phyloP scores from a whole-genome alignment of 2,113 vertebrate genomes.

The Corythoichthys haematopterus region DNA sequence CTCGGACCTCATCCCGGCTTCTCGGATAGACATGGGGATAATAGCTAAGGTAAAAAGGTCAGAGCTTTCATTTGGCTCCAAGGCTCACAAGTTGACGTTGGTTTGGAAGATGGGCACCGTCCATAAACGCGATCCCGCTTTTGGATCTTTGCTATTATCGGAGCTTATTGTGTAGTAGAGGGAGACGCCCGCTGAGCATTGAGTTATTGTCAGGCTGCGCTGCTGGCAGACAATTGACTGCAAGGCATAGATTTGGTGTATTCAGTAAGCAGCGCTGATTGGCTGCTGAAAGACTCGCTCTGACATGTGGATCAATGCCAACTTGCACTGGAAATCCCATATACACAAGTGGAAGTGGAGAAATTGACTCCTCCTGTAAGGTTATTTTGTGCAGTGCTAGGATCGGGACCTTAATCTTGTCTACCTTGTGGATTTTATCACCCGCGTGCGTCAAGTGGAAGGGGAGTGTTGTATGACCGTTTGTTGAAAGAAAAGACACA shows the following conservation, averaged over 20 bases:
- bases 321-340: slow-evolving; percentile 33
- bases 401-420: not conserved
- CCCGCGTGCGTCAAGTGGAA: not conserved
- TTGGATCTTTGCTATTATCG: slow-evolving; percentile 27
- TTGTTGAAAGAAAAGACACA: not conserved
- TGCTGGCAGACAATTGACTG: slow-evolving; percentile 46
- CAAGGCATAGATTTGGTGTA: slow-evolving; percentile 47
- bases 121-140: slow-evolving; percentile 7
- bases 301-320: slow-evolving; percentile 42
- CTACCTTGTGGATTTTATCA: not conserved
- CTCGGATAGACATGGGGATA: not conserved
- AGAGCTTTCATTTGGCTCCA: slow-evolving; percentile 8
- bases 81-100: slow-evolving; percentile 9
- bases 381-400: slow-evolving; percentile 4
- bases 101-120: too few species aligned
- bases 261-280: slow-evolving; percentile 25
- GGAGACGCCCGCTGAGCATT: slow-evolving; percentile 35
- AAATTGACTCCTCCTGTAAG: slow-evolving; percentile 1
- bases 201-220: slow-evolving; percentile 26
- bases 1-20: slow-evolving; percentile 7
- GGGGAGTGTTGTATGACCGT: not conserved
- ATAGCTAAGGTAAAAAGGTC: slow-evolving; percentile 25
- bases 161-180: slow-evolving; percentile 26
- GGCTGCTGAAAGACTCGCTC: slow-evolving; percentile 17
- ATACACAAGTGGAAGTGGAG: not conserved